Evolutionary conservation across 2,113 vertebrate genomes (phyloP), one percentile per base, ranked within the genome.

Genomic region (Pangasianodon hypophthalmus): DNA sequence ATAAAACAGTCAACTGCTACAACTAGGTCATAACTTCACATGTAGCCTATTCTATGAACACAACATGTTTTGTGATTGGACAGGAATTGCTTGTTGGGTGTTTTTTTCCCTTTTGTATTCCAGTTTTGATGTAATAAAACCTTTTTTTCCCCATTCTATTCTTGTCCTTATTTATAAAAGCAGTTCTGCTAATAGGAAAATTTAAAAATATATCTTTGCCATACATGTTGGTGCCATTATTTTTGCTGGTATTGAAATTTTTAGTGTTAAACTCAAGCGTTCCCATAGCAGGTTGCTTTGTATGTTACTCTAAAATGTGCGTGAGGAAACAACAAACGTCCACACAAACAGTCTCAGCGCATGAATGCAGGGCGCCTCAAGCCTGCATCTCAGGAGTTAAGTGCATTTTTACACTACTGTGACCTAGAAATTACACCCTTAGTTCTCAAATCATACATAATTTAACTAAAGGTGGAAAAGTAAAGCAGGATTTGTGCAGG

Each of bases 361-460:
- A 46, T 11, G 44, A n/a, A 81, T 41, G 37, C 85, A 60, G 32
- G 19, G 54, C 24, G 58, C 79, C 86, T 67, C 60, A 24, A 86
- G 84, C 67, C 6, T 80, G 62, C 8, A 67, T 29, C 48, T 88
- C 52, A n/a, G 48, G 80, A 71, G 69, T 75, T 60, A 84, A 87
- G 84, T 82, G 82, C 83, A 29, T 73, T 86, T 73, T 48, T 88
- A 56, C n/a, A 71, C 44, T 32, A 41, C 77, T 67, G 73, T 91
- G 88, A 91, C 79, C 88, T 83, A 86, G 64, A 92, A 91, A 92
- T 91, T 73, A 79, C 77, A 77, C 88, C 58, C 84, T 60, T 41
- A 48, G 48, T 52, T 81, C 58, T 80, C 3, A 16, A 54, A 7
- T 82, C 79, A 90, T 91, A 62, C 83, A 92, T 89, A 85, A 90